Conservation (phyloP, 2,797 vertebrate genomes). For the Rhyacichthys aspro region DNA sequence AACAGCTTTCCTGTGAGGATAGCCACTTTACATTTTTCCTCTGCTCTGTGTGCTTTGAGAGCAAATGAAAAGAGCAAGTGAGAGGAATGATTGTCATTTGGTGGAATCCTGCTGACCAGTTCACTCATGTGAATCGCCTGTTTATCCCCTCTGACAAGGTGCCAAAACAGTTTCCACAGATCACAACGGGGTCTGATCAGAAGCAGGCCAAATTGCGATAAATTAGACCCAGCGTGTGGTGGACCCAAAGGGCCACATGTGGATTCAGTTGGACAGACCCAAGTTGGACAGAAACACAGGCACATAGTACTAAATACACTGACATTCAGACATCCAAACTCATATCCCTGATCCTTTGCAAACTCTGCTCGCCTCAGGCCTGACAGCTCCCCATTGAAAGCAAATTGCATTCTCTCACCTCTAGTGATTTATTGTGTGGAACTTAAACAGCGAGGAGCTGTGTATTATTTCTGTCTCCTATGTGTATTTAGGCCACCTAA, state of each 20-base stretch:
- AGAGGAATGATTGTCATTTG: slow-evolving; percentile 49
- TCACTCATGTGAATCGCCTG: slow-evolving; percentile 54
- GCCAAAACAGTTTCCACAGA: slow-evolving; percentile 76
- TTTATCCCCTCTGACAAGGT: slow-evolving; percentile 76
- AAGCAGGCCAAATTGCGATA: slow-evolving; percentile 76
- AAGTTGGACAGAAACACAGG: slow-evolving; percentile 19
- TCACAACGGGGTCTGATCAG: slow-evolving; percentile 68
- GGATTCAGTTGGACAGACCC: slow-evolving; percentile 65
- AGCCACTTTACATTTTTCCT: slow-evolving; percentile 7
- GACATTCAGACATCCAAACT: neutral
- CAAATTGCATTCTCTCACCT: slow-evolving; percentile 18
- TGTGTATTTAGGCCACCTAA: slow-evolving; percentile 41
- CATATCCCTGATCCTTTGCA: slow-evolving; percentile 12
- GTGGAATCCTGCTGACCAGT: slow-evolving; percentile 56
- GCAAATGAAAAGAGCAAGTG: slow-evolving; percentile 7
- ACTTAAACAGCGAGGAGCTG: slow-evolving; percentile 30
- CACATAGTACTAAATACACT: neutral
- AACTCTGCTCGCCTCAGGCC: slow-evolving; percentile 11
- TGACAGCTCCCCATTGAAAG: slow-evolving; percentile 15
- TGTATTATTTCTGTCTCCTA: slow-evolving; percentile 61
- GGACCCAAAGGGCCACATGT: slow-evolving; percentile 63
- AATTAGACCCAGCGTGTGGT: slow-evolving; percentile 63
- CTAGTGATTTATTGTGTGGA: slow-evolving; percentile 56
- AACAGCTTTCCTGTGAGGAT: slow-evolving; percentile 6
- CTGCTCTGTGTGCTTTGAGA: neutral